Conservation (phyloP, 2,113 vertebrate species). For the Gallinago jamesoni region DNA sequence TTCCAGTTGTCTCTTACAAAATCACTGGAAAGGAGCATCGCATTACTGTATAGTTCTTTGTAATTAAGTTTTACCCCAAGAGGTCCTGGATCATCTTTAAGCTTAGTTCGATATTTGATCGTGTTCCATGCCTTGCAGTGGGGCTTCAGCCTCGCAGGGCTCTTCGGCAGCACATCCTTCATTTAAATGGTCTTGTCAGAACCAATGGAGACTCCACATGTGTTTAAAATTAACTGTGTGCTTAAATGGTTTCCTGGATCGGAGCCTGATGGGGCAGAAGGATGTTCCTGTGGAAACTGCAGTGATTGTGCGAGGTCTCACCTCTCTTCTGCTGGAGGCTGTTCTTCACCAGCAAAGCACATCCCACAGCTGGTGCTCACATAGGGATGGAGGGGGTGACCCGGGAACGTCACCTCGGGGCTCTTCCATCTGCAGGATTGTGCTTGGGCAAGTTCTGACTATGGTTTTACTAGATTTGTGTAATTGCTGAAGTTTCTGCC, state of each 20-base stretch:
- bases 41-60: neutral
- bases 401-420: accelerated
- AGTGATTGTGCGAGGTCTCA: neutral
- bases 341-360: neutral
- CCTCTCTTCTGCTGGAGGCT: neutral
- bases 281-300: accelerated
- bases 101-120: neutral
- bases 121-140: neutral
- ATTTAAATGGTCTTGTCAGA: neutral
- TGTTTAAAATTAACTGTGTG: neutral
- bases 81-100: neutral
- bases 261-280: neutral
- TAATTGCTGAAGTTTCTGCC: neutral
- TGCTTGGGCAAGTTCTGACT: neutral
- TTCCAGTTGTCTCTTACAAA: neutral
- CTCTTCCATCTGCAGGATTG: neutral
- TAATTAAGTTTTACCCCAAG: neutral
- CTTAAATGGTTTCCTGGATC: neutral
- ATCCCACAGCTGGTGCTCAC: neutral
- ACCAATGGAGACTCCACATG: neutral
- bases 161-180: neutral
- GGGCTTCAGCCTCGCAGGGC: neutral
- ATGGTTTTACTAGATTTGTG: accelerated
- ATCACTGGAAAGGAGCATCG: neutral
- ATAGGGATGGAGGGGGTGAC: neutral